Conservation (phyloP, 53 echinoderm and acorn worm species). For the Arbacia lixula region DNA sequence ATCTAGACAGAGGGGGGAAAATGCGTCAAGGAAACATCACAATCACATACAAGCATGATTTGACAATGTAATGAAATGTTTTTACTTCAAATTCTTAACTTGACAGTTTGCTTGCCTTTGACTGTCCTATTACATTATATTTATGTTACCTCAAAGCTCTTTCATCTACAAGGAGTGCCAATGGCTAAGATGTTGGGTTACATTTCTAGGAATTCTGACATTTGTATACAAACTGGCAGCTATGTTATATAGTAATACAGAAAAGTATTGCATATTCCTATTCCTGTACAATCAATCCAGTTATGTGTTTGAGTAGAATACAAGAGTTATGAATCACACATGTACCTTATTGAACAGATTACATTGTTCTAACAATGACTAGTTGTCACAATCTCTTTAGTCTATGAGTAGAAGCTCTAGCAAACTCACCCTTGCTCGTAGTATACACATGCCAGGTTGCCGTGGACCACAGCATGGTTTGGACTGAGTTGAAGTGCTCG, state of each 20-base stretch:
- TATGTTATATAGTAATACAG: no score
- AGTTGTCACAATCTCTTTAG: no score
- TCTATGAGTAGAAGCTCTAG: no score
- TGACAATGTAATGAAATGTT: neutral
- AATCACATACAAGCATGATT: neutral
- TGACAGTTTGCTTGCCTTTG: neutral
- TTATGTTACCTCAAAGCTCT: neutral
- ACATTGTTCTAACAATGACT: no score
- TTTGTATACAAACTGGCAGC: no score
- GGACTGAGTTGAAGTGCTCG: conserved; percentile 94
- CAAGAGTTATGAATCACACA: no score
- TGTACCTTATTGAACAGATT: no score
- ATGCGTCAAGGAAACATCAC: neutral
- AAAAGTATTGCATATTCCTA: no score
- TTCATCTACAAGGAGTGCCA: neutral
- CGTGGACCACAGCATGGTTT: conserved; percentile 98
- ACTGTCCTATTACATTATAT: neutral
- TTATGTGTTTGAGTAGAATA: no score
- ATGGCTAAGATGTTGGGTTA: no score
- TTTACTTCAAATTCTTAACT: neutral
- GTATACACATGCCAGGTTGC: conserved; percentile 97
- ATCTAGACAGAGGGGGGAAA: conserved; percentile 27
- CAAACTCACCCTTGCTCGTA: conserved; percentile 96
- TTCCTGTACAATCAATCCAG: no score
- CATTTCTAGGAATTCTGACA: no score